Conservation (phyloP, 2,888 invertebrate genomes). For the Glaucopsyche alexis region DNA sequence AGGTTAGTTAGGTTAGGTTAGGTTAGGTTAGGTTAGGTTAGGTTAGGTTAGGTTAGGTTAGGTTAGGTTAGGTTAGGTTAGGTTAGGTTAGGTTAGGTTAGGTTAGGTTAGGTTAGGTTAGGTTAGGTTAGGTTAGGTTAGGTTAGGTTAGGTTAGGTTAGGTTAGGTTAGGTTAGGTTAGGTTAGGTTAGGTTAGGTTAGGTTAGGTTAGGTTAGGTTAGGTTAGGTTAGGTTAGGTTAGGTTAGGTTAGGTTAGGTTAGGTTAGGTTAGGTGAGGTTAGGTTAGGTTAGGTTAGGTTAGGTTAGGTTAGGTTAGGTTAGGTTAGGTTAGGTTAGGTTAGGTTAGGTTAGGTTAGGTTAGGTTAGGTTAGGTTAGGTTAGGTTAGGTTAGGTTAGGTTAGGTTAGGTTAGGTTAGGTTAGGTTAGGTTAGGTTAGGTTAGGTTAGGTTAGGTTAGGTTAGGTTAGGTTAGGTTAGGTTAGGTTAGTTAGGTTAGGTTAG, state of each 20-base stretch:
- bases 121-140: constrained; percentile 36
- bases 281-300: constrained; percentile 40
- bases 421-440: constrained; percentile 38
- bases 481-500: constrained; percentile 34
- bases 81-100: constrained; percentile 37
- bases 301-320: constrained; percentile 40
- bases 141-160: constrained; percentile 35
- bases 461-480: constrained; percentile 35
- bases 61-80: constrained; percentile 35
- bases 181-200: constrained; percentile 37
- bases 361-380: constrained; percentile 38
- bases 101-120: constrained; percentile 37
- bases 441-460: constrained; percentile 35
- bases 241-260: constrained; percentile 37
- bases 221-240: constrained; percentile 38
- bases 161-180: constrained; percentile 18
- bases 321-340: constrained; percentile 39
- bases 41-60: constrained; percentile 36
- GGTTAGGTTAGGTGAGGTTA: constrained; percentile 40
- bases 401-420: constrained; percentile 36
- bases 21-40: constrained; percentile 37
- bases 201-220: constrained; percentile 36
- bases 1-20: constrained; percentile 37
- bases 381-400: too few species aligned
- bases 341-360: constrained; percentile 38